Base-by-base conservation (phyloP, 2,888 invertebrate species). In the Chrysodeixis includens region DNA sequence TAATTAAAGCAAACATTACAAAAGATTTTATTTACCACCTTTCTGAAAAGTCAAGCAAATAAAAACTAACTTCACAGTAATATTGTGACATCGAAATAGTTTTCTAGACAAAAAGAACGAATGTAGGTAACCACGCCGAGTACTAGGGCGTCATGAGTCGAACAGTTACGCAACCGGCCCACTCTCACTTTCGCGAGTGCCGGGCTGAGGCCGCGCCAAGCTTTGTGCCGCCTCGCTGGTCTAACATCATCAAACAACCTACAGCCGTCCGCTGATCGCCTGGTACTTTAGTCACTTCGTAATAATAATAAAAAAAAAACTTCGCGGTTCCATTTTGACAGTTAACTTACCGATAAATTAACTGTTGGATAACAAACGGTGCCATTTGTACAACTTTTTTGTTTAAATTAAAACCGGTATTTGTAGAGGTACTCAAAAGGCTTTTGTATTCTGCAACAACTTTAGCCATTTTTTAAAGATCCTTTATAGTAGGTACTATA, bases 141-240 rank as follows among this genome's bases (percentile, higher is more conserved):
- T 90, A 91, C 89, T 86, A 91, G 89, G 92, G 88, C 89, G 89
- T 84, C 89, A 91, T 88, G 88, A 89, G 83, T 82, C 83, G 87
- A 79, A 78, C 79, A 80, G 78, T 94, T 94, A 93, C 90, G 93
- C 92, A 94, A 94, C 82, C 78, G 76, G 74, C 86, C 86, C 88
- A 94, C 94, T 94, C 93, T 94, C 94, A 93, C 94, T 94, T 94
- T 94, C 93, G 90, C 90, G 92, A 88, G 86, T 83, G 72, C 60
- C 71, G 65, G 66, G 66, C 74, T 85, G 86, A 86, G 86, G 87
- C 88, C 89, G 83, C 82, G 86, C 85, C 74, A 85, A 89, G 87
- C 88, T 90, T 89, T 87, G 88, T 83, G 79, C 73, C 71, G 71
- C 76, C 52, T 77, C 64, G 72, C 76, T 67, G 68, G 62, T 75